These are phyloP conservation scores for Orthosia gracilis DNA, from an alignment of 2,888 invertebrate species.

Conservation along the genomic window DNA sequence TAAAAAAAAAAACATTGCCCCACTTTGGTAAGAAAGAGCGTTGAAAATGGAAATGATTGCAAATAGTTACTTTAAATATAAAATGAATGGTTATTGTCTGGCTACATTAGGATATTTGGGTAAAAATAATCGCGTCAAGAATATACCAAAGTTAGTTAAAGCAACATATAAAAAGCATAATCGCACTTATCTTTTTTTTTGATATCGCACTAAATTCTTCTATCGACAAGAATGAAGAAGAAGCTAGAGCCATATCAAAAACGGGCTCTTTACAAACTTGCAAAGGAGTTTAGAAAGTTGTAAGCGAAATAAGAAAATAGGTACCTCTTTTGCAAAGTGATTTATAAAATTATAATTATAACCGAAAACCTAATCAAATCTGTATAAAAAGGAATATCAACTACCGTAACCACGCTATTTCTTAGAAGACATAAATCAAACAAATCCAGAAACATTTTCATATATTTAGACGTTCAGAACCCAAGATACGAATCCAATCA, in stretches of 20 bases:
- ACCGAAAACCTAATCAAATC: not conserved
- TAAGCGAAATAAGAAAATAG: not conserved
- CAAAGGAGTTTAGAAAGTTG: not conserved
- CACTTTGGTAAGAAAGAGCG: not conserved
- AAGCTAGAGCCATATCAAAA: not conserved
- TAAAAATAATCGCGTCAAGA: not conserved
- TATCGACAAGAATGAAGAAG: too few relatives aligned
- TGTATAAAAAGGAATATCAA: not conserved
- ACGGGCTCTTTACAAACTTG: not conserved
- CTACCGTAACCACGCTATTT: not conserved
- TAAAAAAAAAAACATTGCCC: too few relatives aligned
- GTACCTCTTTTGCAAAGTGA: not conserved
- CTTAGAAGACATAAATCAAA: slow-evolving; percentile 30
- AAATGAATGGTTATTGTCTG: not conserved
- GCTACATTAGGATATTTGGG: not conserved
- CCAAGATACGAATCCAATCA: slow-evolving; percentile 63
- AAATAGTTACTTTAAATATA: not conserved
- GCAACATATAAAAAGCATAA: too few relatives aligned
- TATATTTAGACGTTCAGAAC: slow-evolving; percentile 47
- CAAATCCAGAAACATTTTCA: slow-evolving; percentile 33
- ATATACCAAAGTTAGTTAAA: not conserved
- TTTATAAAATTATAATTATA: not conserved
- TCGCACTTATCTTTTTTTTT: too few relatives aligned
- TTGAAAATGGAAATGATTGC: not conserved
- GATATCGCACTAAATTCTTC: too few relatives aligned